Evolutionary conservation across 2,888 invertebrate species (phyloP).

Genomic region (Apomyelois bistriatella): DNA sequence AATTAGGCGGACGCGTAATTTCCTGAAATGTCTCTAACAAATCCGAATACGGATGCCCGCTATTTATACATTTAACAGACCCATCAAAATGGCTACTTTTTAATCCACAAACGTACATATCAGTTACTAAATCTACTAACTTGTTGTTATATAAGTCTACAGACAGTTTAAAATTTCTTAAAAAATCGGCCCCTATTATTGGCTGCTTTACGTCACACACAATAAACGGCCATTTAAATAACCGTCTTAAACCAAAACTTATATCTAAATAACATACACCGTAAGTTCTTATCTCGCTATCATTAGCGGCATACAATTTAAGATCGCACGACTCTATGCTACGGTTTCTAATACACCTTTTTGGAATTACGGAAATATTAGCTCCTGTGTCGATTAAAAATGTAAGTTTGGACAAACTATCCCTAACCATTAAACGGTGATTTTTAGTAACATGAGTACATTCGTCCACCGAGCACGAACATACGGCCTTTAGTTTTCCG

Average conservation of each 20-base stretch:
- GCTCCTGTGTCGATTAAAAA: too few relatives aligned
- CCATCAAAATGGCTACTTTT: neutral
- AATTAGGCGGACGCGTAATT: slow-evolving; percentile 23
- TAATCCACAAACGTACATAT: neutral
- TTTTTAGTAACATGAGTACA: too few relatives aligned
- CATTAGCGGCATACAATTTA: slow-evolving; percentile 14
- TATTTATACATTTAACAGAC: neutral
- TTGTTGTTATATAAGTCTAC: neutral
- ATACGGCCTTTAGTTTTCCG: too few relatives aligned
- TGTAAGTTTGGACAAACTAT: too few relatives aligned
- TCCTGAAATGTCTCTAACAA: slow-evolving; percentile 21
- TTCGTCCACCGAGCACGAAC: too few relatives aligned
- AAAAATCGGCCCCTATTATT: neutral
- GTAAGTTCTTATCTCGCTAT: slow-evolving; percentile 12
- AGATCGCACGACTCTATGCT: too few relatives aligned
- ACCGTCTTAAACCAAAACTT: slow-evolving; percentile 13
- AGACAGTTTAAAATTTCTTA: neutral
- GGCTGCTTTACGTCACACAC: slow-evolving; percentile 4
- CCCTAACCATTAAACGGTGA: too few relatives aligned
- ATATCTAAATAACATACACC: slow-evolving; percentile 7
- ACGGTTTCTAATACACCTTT: too few relatives aligned
- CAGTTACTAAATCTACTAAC: neutral
- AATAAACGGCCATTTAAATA: slow-evolving; percentile 12
- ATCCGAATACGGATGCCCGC: neutral
- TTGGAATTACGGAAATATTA: too few relatives aligned